Evolutionary conservation across 2,113 vertebrate genomes (phyloP).

Genomic region (Ailurus styani): DNA sequence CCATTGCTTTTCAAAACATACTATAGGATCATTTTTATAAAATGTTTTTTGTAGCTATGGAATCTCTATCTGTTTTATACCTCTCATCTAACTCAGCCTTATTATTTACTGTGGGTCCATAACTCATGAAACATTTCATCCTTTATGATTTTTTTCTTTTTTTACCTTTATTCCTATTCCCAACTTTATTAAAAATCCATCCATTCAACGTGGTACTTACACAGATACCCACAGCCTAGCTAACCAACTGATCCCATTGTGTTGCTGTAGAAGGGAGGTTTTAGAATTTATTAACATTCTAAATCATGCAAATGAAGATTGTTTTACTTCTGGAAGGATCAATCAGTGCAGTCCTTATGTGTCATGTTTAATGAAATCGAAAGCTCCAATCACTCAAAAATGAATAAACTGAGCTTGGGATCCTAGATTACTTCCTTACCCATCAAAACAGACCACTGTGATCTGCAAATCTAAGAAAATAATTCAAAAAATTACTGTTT

Average conservation of each 20-base stretch:
- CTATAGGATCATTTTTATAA: neutral
- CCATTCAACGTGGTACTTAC: neutral
- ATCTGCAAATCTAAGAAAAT: neutral
- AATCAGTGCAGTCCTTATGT: slow-evolving; percentile 20
- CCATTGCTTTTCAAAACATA: neutral
- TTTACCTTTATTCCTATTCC: neutral
- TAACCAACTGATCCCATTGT: neutral
- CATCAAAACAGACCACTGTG: neutral
- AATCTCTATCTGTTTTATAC: neutral
- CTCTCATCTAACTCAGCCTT: slow-evolving; percentile 13
- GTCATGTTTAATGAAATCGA: slow-evolving; percentile 25
- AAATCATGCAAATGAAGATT: neutral
- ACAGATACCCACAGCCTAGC: neutral
- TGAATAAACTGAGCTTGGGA: neutral
- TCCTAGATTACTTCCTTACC: slow-evolving; percentile 33
- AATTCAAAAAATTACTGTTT: neutral
- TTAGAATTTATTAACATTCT: slow-evolving; percentile 40
- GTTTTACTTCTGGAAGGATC: slow-evolving; percentile 18
- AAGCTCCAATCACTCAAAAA: neutral
- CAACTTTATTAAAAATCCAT: slow-evolving; percentile 18
- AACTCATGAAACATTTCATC: neutral
- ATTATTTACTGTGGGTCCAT: slow-evolving; percentile 5
- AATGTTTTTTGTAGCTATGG: neutral
- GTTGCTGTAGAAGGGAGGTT: neutral
- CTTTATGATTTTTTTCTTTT: neutral